These are phyloP conservation scores for Bergia puertoricense DNA, from an alignment of 92 coral and sea anemone species.

Conservation along the genomic window DNA sequence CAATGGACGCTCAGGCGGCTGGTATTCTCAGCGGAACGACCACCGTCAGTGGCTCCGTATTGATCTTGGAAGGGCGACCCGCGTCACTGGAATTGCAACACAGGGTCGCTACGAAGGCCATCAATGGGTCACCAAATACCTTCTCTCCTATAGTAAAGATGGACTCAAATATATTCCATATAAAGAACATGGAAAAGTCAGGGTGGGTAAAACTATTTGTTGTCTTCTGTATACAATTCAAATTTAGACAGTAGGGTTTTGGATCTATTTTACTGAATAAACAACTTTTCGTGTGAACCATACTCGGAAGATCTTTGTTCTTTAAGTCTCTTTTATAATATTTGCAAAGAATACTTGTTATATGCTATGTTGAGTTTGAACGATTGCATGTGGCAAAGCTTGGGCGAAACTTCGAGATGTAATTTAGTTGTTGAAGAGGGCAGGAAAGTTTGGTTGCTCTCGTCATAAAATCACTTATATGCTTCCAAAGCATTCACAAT, in stretches of 20 bases:
- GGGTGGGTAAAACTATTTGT: background rate
- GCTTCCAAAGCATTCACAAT: too few species aligned
- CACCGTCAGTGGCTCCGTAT: conserved; percentile 30
- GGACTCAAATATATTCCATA: conserved; percentile 21
- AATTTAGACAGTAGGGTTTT: background rate
- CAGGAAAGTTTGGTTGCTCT: too few species aligned
- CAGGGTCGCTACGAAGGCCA: conserved; percentile 32
- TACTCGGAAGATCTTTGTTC: too few species aligned
- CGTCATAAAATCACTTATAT: too few species aligned
- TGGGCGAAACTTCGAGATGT: too few species aligned
- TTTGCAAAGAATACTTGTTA: too few species aligned
- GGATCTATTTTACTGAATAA: background rate
- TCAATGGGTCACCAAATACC: conserved; percentile 33
- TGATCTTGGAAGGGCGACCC: conserved; percentile 30
- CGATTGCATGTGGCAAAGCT: too few species aligned
- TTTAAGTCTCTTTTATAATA: too few species aligned
- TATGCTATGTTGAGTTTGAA: too few species aligned
- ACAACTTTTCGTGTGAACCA: too few species aligned
- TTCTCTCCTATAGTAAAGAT: conserved; percentile 39
- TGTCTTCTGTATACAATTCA: background rate
- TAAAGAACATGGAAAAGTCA: conserved; percentile 35
- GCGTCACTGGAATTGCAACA: conserved; percentile 32
- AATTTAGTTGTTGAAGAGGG: too few species aligned
- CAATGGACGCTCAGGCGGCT: conserved; percentile 35
- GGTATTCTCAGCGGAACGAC: conserved; percentile 38